Conservation (phyloP, 1,140 invertebrate species). For the Paracyclopina nana region DNA sequence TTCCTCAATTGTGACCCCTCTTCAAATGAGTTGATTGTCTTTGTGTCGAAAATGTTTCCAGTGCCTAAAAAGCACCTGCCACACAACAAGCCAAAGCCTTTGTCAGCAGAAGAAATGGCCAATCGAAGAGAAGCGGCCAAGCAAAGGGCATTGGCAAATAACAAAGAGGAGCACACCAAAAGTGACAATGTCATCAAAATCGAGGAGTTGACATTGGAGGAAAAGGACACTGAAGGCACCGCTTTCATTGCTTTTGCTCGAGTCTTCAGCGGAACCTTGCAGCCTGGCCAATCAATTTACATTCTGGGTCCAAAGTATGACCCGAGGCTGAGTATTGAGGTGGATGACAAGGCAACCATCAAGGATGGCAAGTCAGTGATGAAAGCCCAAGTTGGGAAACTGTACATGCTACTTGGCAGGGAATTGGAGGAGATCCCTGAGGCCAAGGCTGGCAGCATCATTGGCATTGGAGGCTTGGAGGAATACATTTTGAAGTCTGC, state of each 20-base stretch:
- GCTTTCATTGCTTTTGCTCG: slow-evolving; percentile 80
- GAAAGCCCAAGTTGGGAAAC: slow-evolving; percentile 40
- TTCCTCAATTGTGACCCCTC: slow-evolving; percentile 49
- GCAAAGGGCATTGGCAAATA: no score
- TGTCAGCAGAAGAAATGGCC: slow-evolving; percentile 54
- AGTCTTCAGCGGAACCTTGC: slow-evolving; percentile 70
- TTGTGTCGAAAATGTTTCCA: slow-evolving; percentile 53
- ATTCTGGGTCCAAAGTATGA: slow-evolving; percentile 78
- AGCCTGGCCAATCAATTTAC: slow-evolving; percentile 51
- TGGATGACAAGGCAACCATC: slow-evolving; percentile 1
- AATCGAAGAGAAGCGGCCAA: slow-evolving; percentile 44
- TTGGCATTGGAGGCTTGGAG: slow-evolving; percentile 69
- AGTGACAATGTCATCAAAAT: slow-evolving; percentile 21
- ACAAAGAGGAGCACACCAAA: no score
- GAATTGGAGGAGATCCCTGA: slow-evolving; percentile 59
- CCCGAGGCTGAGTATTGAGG: slow-evolving; percentile 34
- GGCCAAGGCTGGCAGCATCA: slow-evolving; percentile 70
- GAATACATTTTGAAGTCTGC: slow-evolving; percentile 71
- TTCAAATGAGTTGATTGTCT: slow-evolving; percentile 50
- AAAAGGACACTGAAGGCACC: slow-evolving; percentile 32
- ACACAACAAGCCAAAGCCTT: slow-evolving; percentile 43
- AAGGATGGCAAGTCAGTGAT: slow-evolving; percentile 8
- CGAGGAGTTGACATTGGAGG: slow-evolving; percentile 19
- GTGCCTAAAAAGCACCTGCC: slow-evolving; percentile 41
- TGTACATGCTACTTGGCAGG: slow-evolving; percentile 84